Evolutionary conservation across 2,888 invertebrate genomes (phyloP).

Genomic region (Cryptophagus acutangulus): DNA sequence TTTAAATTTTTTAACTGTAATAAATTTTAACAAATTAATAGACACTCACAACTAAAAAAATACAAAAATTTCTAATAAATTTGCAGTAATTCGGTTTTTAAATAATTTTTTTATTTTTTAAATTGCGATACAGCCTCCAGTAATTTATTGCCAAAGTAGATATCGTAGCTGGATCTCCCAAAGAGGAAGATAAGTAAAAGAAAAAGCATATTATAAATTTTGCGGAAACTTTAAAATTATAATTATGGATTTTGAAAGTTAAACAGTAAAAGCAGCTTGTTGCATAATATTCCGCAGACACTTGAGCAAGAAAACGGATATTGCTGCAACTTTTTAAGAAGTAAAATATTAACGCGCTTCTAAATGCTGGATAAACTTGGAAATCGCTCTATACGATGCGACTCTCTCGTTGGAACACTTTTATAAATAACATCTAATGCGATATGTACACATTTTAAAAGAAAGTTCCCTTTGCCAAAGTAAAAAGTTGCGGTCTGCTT

Average conservation of each 20-base stretch:
- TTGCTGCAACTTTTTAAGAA: constrained; percentile 15
- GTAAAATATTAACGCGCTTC: constrained; percentile 18
- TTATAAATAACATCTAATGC: constrained; percentile 31
- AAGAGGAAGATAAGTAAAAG: too few relatives aligned
- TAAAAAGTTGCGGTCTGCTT: constrained; percentile 25
- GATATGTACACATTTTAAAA: constrained; percentile 29
- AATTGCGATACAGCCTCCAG: too few relatives aligned
- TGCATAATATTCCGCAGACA: constrained; percentile 12
- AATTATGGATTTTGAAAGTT: constrained; percentile 13
- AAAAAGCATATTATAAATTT: too few relatives aligned
- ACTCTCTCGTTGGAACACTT: constrained; percentile 21
- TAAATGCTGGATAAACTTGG: constrained; percentile 16
- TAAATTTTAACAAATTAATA: too few relatives aligned
- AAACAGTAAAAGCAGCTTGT: constrained; percentile 13
- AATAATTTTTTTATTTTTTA: too few relatives aligned
- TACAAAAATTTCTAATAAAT: too few relatives aligned
- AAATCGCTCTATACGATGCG: constrained; percentile 16
- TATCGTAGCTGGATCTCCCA: too few relatives aligned
- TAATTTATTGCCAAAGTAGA: too few relatives aligned
- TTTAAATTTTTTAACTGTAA: too few relatives aligned
- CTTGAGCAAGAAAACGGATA: constrained; percentile 11
- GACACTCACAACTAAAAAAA: too few relatives aligned
- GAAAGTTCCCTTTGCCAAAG: constrained; percentile 27
- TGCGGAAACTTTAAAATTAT: too few relatives aligned
- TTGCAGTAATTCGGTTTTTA: too few relatives aligned